These are phyloP conservation scores for Chloropsis hardwickii DNA, from an alignment of 2,113 vertebrate species.

Conservation along the genomic window DNA sequence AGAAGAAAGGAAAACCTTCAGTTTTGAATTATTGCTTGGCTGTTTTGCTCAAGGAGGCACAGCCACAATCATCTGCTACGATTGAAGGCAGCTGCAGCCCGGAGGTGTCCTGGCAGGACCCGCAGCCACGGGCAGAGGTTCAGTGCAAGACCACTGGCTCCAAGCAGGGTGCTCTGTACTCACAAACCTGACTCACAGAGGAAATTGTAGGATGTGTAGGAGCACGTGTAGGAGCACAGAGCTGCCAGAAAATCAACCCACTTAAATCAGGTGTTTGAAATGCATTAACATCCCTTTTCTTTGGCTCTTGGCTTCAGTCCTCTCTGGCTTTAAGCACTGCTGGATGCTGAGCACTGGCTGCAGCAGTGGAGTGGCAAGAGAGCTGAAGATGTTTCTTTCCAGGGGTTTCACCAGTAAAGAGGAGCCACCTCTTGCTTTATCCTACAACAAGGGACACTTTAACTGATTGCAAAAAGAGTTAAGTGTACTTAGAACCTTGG, in stretches of 20 bases:
- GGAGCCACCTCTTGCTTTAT: background rate
- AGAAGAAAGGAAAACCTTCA: background rate
- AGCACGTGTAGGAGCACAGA: background rate
- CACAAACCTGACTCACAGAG: background rate
- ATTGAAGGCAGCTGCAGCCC: background rate
- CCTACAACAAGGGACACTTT: background rate
- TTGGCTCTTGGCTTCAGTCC: background rate
- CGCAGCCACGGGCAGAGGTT: accelerated
- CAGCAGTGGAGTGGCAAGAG: background rate
- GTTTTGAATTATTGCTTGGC: background rate
- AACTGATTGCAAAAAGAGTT: background rate
- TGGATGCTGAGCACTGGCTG: background rate
- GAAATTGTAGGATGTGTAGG: no score
- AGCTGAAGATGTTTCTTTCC: background rate
- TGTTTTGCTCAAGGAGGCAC: background rate
- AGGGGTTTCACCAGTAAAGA: background rate
- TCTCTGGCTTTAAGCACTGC: background rate
- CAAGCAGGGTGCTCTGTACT: background rate
- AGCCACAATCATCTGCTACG: accelerated
- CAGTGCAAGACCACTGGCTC: background rate
- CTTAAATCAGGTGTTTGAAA: background rate
- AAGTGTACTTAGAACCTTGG: background rate
- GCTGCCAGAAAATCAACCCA: background rate
- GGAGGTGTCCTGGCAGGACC: accelerated
- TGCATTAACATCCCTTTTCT: background rate